Evolutionary conservation across 2,888 invertebrate species (phyloP).

Genomic region (Tyria jacobaeae): DNA sequence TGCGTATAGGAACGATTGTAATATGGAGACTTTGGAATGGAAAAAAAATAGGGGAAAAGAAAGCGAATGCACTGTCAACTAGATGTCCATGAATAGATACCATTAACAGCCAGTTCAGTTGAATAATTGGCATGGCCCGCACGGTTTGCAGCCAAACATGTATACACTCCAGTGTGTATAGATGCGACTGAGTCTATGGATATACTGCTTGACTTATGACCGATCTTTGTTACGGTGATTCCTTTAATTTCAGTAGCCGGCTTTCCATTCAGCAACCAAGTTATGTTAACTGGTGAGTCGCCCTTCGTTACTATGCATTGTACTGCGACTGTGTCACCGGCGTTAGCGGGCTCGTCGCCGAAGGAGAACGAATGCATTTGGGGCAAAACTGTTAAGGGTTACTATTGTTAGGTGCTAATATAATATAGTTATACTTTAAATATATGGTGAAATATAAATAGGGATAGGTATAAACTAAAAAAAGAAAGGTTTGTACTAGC

Average conservation of each 20-base stretch:
- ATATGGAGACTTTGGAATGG: constrained; percentile 10
- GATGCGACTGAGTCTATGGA: constrained; percentile 91
- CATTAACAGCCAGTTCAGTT: constrained; percentile 90
- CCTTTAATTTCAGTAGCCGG: constrained; percentile 84
- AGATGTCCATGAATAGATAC: constrained; percentile 73
- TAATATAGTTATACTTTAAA: background rate
- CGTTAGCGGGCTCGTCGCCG: constrained; percentile 92
- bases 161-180: constrained; percentile 91
- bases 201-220: constrained; percentile 89
- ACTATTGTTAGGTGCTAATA: background rate
- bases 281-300: constrained; percentile 91
- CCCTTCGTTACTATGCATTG: constrained; percentile 93
- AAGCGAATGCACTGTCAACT: constrained; percentile 30
- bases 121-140: constrained; percentile 90
- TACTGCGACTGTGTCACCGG: constrained; percentile 91
- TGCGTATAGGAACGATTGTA: no score
- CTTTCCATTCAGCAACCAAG: constrained; percentile 91
- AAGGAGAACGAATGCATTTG: constrained; percentile 92
- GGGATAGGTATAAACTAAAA: background rate
- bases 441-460: background rate
- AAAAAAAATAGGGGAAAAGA: constrained; percentile 19
- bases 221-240: constrained; percentile 86
- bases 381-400: constrained; percentile 87
- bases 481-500: background rate
- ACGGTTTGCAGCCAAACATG: constrained; percentile 89